A percentile compares a stretch with the other conserved stretches of the same genome.
These are phyloP conservation scores for Varanus komodoensis DNA, from an alignment of 2,113 vertebrate genomes.

Conservation along the genomic window DNA sequence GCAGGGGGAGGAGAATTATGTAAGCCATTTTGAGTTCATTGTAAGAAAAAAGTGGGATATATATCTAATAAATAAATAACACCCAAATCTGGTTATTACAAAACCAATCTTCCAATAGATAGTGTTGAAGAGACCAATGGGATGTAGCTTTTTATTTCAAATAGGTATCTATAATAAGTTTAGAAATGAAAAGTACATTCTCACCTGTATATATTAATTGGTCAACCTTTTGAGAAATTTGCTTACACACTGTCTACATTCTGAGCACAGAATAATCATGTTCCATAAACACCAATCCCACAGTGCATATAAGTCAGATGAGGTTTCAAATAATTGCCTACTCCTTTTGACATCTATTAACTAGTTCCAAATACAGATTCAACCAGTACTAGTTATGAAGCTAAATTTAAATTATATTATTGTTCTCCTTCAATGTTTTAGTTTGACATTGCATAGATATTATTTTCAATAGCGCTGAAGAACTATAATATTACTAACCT, in stretches of 20 bases:
- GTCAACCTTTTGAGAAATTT: not conserved
- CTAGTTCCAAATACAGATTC: not conserved
- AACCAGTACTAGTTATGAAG: not conserved
- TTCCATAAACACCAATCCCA: not conserved
- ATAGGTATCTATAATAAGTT: no score
- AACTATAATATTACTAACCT: slow-evolving; percentile 79
- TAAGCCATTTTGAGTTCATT: no score
- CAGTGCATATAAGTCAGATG: not conserved
- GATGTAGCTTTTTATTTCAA: no score
- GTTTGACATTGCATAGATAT: not conserved
- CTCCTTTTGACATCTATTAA: not conserved
- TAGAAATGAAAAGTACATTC: no score
- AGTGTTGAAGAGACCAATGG: no score
- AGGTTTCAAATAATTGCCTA: not conserved
- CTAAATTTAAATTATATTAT: not conserved
- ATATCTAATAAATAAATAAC: no score
- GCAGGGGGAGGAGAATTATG: no score
- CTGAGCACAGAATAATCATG: not conserved
- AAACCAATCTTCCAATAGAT: no score
- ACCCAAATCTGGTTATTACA: no score
- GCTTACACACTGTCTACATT: not conserved
- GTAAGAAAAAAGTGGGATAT: no score
- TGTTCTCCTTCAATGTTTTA: not conserved
- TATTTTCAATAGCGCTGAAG: not conserved
- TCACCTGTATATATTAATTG: not conserved